A percentile compares a stretch with the other conserved stretches of the same genome.
Evolutionary conservation across 2,113 vertebrate genomes (phyloP).

Genomic region (Orientallactaga bullata): DNA sequence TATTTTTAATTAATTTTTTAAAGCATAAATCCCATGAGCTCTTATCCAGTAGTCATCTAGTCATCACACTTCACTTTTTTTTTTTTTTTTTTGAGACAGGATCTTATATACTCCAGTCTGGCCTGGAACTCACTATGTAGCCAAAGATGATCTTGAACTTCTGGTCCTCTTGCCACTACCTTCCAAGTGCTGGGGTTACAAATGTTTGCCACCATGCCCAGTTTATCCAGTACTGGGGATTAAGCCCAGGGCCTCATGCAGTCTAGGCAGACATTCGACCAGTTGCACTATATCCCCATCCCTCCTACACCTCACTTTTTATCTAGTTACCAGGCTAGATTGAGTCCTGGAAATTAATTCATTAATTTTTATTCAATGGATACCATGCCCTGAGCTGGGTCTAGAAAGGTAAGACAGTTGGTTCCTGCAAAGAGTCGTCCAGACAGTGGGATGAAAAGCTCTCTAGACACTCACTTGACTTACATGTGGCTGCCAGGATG

Average conservation of each 20-base stretch:
- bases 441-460: background rate
- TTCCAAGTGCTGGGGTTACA: background rate
- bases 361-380: background rate
- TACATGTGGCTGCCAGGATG: background rate
- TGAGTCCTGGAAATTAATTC: background rate
- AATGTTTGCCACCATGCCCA: background rate
- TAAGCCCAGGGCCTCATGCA: background rate
- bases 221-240: background rate
- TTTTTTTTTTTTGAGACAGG: background rate
- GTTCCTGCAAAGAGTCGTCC: background rate
- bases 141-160: background rate
- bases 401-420: constrained; percentile 2
- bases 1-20: background rate
- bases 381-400: background rate
- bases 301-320: background rate
- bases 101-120: background rate
- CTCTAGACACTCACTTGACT: background rate
- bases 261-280: background rate
- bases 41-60: background rate
- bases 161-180: background rate
- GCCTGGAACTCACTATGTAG: background rate
- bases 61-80: constrained; percentile 22
- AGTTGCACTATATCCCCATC: background rate
- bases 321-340: background rate
- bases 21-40: background rate